Conservation (phyloP, 2,888 invertebrate species). For the Drosophila neotestacea region DNA sequence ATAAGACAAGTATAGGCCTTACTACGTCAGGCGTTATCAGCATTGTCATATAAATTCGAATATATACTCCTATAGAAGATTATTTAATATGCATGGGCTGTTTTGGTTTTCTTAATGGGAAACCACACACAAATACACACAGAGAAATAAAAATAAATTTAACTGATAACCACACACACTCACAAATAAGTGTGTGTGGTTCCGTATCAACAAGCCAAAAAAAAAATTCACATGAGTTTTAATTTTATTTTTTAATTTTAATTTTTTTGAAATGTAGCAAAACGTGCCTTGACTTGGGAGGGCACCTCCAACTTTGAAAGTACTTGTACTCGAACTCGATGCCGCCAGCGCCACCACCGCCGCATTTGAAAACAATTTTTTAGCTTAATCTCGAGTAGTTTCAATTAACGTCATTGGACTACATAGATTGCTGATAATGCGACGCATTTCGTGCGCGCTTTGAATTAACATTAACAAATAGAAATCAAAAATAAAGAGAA, state of each 20-base stretch:
- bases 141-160: conserved; percentile 18
- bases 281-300: conserved; percentile 32
- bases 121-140: conserved; percentile 43
- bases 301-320: conserved; percentile 29
- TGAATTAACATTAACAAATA: conserved; percentile 59
- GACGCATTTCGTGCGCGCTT: conserved; percentile 52
- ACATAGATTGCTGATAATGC: conserved; percentile 74
- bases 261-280: conserved; percentile 14
- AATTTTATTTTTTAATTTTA: conserved; percentile 2
- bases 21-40: conserved; percentile 63
- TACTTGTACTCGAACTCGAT: not conserved
- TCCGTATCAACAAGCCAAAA: not conserved
- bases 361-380: conserved; percentile 66
- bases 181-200: conserved; percentile 9
- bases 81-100: conserved; percentile 58
- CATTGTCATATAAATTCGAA: conserved; percentile 34
- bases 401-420: conserved; percentile 81
- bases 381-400: conserved; percentile 75
- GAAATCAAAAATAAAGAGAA: conserved; percentile 31
- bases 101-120: conserved; percentile 58
- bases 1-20: conserved; percentile 56
- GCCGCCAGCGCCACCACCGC: conserved; percentile 14
- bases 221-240: conserved; percentile 39
- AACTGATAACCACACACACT: conserved; percentile 32
- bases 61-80: conserved; percentile 22